Base-by-base conservation (phyloP, 2,113 vertebrate genomes). In the Anhinga rufa region DNA sequence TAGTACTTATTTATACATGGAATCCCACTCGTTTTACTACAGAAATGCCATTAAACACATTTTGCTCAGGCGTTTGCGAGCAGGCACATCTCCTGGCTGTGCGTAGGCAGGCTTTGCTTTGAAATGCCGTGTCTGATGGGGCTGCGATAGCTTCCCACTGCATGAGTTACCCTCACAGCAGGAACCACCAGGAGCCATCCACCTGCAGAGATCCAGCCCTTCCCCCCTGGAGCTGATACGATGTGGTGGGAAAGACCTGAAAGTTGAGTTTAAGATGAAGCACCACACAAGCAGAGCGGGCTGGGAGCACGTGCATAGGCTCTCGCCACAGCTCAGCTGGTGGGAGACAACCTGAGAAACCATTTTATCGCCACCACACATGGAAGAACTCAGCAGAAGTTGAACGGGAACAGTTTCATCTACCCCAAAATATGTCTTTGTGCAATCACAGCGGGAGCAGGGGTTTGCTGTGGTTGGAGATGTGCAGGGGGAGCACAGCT, bases 191-290 rank as follows among this genome's bases (percentile, higher is more conserved):
- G 80, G 32, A 80, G 3, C 40, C 80, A 8, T 5, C 36, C 70
- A 31, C 32, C 46, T 6, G 6, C 28, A 7, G 32, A 57, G 46
- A 12, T 36, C n/a, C 82, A 12, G 74, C 46, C 65, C 20, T 12
- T 11, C 54, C 49, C 68, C 6, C 4, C 20, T 2, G 15, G 34
- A 20, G 13, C 0, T 6, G 2, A 6, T 2, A 28, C 0, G 0
- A 54, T 0, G 54, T 3, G 3, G 2, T 5, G 78, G 46, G 19
- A 5, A 52, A 22, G 34, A 65, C 3, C 60, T 14, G 26, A 1
- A n/a, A 11, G 36, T 0, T 57, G 65, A 19, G 55, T 3, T 65
- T 7, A 20, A 28, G 46, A 22, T 9, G 5, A 44, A 49, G 4
- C 38, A 28, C 9, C 31, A 36, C 9, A 5, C 51, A 9, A 4